Percentiles rank a stretch among this genome's conserved stretches.
Evolutionary conservation across 2,888 invertebrate species (phyloP).

Genomic region (Rhogogaster chlorosoma): DNA sequence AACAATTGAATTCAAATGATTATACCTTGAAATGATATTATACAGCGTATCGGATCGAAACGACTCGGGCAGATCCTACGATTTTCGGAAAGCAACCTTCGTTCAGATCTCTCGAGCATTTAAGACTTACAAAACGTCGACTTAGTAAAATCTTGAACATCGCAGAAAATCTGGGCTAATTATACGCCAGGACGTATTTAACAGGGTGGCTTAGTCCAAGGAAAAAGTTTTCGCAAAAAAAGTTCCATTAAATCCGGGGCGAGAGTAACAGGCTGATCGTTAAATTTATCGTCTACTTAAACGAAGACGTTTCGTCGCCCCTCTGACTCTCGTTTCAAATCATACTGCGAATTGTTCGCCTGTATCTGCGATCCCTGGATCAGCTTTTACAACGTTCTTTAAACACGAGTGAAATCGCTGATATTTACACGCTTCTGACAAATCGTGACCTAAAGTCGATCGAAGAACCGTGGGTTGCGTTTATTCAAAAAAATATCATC

Average conservation of each 20-base stretch:
- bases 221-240: conserved; percentile 10
- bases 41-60: not conserved
- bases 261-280: conserved; percentile 60
- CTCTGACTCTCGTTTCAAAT: conserved; percentile 34
- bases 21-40: not conserved
- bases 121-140: conserved; percentile 22
- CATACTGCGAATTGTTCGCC: conserved; percentile 26
- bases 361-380: not conserved
- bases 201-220: conserved; percentile 65
- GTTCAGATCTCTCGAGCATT: conserved; percentile 17
- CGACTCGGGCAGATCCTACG: not conserved
- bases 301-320: conserved; percentile 51
- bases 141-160: conserved; percentile 30
- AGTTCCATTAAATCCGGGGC: conserved; percentile 36
- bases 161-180: conserved; percentile 58
- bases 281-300: conserved; percentile 74
- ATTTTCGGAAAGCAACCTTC: not conserved
- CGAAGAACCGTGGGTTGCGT: not conserved
- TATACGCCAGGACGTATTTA: conserved; percentile 67
- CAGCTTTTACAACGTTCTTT: conserved; percentile 23
- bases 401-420: not conserved
- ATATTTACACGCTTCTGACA: not conserved
- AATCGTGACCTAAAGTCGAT: not conserved
- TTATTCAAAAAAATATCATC: not conserved
- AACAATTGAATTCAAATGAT: not conserved